phyloP scores from a whole-genome alignment of 2,113 vertebrate species.

The Mus pahari region DNA sequence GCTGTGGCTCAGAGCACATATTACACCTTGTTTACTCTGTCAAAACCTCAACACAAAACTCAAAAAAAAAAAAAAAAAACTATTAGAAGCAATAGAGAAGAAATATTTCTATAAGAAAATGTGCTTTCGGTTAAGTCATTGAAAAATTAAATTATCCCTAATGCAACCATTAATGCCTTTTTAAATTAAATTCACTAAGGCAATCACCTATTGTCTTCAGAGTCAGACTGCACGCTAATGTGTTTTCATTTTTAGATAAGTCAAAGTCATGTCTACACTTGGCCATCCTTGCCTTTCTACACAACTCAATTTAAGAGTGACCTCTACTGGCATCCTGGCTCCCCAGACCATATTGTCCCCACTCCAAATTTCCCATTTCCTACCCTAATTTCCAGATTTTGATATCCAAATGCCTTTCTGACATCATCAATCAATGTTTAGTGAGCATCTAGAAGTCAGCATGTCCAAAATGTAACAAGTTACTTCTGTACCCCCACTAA shows the following conservation, averaged over 20 bases:
- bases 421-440: background rate
- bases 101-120: background rate
- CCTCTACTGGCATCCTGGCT: background rate
- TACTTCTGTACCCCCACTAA: background rate
- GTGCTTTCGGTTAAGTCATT: background rate
- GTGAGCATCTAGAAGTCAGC: background rate
- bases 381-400: conserved; percentile 1
- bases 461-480: background rate
- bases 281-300: background rate
- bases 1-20: background rate
- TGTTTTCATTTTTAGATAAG: background rate
- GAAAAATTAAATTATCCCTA: background rate
- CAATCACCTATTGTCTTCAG: background rate
- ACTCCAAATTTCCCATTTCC: background rate
- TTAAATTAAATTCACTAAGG: conserved; percentile 29
- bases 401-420: background rate
- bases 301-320: background rate
- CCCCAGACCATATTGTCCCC: background rate
- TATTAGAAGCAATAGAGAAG: conserved; percentile 2
- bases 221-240: background rate
- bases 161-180: conserved; percentile 18
- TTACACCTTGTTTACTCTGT: background rate
- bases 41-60: background rate
- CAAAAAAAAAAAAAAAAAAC: background rate
- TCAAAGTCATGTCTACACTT: background rate